Percentiles rank a stretch among this genome's conserved stretches.
These are phyloP conservation scores for Biston betularia DNA, from an alignment of 2,888 invertebrate species.

Conservation along the genomic window DNA sequence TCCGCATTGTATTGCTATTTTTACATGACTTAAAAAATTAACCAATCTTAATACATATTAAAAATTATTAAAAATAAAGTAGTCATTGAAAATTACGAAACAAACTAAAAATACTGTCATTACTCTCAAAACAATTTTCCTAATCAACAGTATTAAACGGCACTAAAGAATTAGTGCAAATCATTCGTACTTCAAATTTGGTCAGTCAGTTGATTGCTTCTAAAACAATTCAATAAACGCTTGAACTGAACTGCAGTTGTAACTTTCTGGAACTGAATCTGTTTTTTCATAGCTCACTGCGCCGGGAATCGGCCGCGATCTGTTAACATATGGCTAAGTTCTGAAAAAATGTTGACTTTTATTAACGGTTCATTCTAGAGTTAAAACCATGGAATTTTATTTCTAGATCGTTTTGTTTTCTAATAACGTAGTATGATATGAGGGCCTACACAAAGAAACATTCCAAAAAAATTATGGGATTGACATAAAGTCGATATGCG, in stretches of 20 bases:
- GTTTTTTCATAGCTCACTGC: slow-evolving; percentile 71
- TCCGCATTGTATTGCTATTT: too few relatives aligned
- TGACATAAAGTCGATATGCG: too few relatives aligned
- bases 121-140: neutral
- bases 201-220: slow-evolving; percentile 61
- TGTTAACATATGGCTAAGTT: slow-evolving; percentile 6
- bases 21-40: too few relatives aligned
- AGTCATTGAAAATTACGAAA: too few relatives aligned
- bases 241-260: slow-evolving; percentile 64
- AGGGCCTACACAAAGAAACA: too few relatives aligned
- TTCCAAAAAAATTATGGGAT: too few relatives aligned
- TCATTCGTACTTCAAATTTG: slow-evolving; percentile 8
- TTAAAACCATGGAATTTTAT: neutral
- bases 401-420: too few relatives aligned
- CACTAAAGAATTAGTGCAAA: neutral
- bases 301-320: slow-evolving; percentile 63
- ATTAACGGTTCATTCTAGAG: slow-evolving; percentile 11
- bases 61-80: too few relatives aligned
- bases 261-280: slow-evolving; percentile 70
- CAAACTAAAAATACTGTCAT: neutral
- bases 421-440: too few relatives aligned
- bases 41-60: too few relatives aligned
- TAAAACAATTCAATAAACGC: slow-evolving; percentile 72
- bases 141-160: neutral
- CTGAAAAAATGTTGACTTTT: slow-evolving; percentile 19